Base-by-base conservation (phyloP, 2,113 vertebrate species). In the Syngnathus scovelli region DNA sequence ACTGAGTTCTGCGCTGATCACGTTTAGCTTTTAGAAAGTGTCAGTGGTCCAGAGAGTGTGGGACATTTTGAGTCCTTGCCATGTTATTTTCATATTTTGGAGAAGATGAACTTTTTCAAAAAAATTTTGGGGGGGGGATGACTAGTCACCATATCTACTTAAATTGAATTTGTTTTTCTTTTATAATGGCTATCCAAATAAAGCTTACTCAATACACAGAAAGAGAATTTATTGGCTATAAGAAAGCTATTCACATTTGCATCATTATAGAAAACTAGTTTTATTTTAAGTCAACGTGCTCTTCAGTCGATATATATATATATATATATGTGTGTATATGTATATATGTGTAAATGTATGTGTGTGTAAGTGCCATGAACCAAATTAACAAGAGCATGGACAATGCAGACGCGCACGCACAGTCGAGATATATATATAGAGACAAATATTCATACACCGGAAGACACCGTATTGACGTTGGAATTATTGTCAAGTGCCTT, bases 391-490 rank as follows among this genome's bases (percentile, higher is more conserved):
- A 48, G 44, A 48, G 15, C 13, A 48, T 48, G 16, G 5, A 16
- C 44, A 0, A 16, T 48, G 44, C 44, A 16, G 44, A 48, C 41
- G 41, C 41, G 13, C 13, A 48, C 44, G 16, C 4, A 46, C 4
- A 5, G 15, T 48, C 15, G 44, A 15, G 13, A 48, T 48, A 21
- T 52, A 52, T 52, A 21, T 52, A 49, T 5, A 19, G 18, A 2
- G 7, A 52, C 2, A 52, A 21, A n/a, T 51, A 51, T n/a, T 52
- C 49, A 83, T 65, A 68, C 60, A 81, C 86, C 82, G 84, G 88
- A 90, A 91, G 84, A 59, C 65, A 33, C 33, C 55, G 36, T 37
- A 21, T 64, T 55, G 55, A 68, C 11, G 27, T 16, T 44, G 41
- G 67, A 44, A 68, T 18, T 7, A 54, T 19, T 48, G 71, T 76